Conservation (phyloP, 2,888 invertebrate genomes). For the Gisinianus flammeolus region DNA sequence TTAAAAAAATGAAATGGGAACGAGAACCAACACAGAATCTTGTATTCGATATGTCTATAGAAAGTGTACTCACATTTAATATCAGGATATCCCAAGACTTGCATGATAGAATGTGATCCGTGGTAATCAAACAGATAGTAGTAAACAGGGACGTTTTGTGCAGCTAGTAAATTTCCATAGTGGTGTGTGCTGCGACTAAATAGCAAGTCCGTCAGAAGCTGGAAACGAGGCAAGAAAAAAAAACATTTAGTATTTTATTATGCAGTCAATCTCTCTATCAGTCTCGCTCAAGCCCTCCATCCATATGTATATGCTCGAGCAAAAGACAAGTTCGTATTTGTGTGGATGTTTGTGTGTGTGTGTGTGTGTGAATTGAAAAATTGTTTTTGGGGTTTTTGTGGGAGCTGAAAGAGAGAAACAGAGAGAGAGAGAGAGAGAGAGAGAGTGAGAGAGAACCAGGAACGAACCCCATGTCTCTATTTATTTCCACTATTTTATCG, state of each 20-base stretch:
- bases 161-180: conserved; percentile 57
- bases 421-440: not conserved
- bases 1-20: not conserved
- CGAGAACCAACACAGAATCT: not conserved
- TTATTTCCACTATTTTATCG: not conserved
- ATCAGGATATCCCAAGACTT: conserved; percentile 58
- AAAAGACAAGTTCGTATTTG: not conserved
- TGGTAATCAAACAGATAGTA: conserved; percentile 59
- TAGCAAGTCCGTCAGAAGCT: conserved; percentile 60
- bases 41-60: not conserved
- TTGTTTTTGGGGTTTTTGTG: not conserved
- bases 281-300: not conserved
- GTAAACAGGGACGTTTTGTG: conserved; percentile 58
- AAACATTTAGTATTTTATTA: conserved; percentile 5
- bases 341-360: not conserved
- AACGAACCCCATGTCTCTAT: not conserved
- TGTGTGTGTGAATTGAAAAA: not conserved
- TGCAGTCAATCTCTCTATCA: conserved; percentile 19
- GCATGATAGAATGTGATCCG: conserved; percentile 59
- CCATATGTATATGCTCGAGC: too few species aligned
- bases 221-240: conserved; percentile 28
- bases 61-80: conserved; percentile 54
- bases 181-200: conserved; percentile 58
- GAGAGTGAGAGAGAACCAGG: not conserved
- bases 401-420: not conserved